phyloP scores from a whole-genome alignment of 2,113 vertebrate genomes.

The Tetrao urogallus region DNA sequence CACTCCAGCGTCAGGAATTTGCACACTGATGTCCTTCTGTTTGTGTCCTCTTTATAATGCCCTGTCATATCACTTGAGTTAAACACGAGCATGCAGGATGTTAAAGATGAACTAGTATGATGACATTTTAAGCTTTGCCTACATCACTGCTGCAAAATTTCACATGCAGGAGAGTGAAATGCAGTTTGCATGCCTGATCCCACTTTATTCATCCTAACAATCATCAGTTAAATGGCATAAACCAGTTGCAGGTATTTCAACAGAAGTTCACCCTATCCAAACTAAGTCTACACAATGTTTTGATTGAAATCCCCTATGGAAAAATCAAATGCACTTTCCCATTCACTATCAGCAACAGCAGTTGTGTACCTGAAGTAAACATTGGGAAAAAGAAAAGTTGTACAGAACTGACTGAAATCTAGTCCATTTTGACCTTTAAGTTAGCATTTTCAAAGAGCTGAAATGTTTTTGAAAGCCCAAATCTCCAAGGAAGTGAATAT shows the following conservation, averaged over 20 bases:
- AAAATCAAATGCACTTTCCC: not conserved
- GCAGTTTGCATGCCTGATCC: not conserved
- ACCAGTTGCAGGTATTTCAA: not conserved
- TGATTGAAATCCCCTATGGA: not conserved
- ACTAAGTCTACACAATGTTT: not conserved
- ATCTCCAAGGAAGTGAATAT: not conserved
- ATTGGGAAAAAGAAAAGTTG: not conserved
- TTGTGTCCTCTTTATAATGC: not conserved
- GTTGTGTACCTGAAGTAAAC: not conserved
- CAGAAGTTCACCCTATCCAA: not conserved
- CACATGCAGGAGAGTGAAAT: not conserved
- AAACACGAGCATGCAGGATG: not conserved
- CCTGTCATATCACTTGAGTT: not conserved
- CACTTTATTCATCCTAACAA: not conserved
- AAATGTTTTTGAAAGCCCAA: not conserved
- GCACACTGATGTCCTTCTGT: not conserved
- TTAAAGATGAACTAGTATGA: not conserved
- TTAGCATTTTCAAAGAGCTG: not conserved
- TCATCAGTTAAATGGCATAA: not conserved
- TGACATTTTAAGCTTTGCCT: not conserved
- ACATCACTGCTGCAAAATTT: not conserved
- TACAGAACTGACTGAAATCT: not conserved
- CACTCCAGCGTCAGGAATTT: not conserved
- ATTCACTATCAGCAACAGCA: not conserved
- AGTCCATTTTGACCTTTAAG: not conserved